Conservation (phyloP, 2,888 invertebrate species). For the Athalia circularis region DNA sequence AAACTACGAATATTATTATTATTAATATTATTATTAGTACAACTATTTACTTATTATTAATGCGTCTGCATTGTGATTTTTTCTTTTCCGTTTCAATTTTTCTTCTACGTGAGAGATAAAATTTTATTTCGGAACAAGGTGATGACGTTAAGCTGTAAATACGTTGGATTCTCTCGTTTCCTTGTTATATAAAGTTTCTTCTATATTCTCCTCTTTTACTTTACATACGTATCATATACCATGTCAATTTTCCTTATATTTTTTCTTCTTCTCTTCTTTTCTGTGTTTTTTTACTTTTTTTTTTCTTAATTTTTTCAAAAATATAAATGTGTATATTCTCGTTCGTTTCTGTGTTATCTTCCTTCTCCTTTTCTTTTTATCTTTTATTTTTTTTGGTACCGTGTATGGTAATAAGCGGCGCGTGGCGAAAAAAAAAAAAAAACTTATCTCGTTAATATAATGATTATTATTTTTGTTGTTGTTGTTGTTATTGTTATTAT, state of each 20-base stretch:
- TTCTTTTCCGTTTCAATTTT: background rate
- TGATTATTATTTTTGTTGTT: conserved; percentile 15
- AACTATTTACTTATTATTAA: background rate
- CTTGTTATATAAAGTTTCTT: background rate
- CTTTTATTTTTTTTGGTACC: conserved; percentile 13
- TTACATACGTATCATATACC: background rate
- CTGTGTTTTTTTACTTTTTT: conserved; percentile 45
- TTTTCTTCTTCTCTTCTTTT: too few relatives aligned
- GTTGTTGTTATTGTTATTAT: conserved; percentile 30
- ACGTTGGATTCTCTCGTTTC: background rate
- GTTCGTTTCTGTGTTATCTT: background rate
- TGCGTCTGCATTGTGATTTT: background rate
- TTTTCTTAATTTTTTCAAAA: conserved; percentile 35
- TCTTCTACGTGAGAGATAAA: too few relatives aligned
- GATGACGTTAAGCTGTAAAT: too few relatives aligned
- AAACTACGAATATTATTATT: background rate
- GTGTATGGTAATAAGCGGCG: conserved; percentile 19
- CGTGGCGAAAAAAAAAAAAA: conserved; percentile 23
- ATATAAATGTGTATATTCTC: background rate
- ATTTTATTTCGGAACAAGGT: too few relatives aligned
- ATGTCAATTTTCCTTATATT: conserved; percentile 39
- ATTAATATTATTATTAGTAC: background rate
- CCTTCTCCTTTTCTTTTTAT: background rate
- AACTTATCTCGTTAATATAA: background rate
- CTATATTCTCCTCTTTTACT: background rate